Evolutionary conservation across 2,888 invertebrate species (phyloP), one percentile per base, ranked within the genome.

Genomic region (Thyatira batis): DNA sequence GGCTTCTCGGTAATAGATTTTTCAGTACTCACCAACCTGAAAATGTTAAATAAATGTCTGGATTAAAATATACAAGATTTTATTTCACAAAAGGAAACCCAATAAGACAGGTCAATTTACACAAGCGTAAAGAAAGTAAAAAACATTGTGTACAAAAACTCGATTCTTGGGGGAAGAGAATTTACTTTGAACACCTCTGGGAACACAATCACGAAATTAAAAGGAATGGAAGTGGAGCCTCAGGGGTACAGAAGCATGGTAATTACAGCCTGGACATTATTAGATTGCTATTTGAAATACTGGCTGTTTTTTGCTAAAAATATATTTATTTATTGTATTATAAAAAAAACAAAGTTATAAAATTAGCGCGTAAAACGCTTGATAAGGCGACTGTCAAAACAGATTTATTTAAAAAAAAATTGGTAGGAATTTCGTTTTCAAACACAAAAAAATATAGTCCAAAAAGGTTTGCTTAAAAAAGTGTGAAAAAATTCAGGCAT

Each of bases 161-260:
- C 57, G 30, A 49, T 20, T 45, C 56, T 52, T 57, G n/a, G 4
- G 30, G 51, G 58, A 66, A 64, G 28, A 17, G 27, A 64, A 65
- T 53, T 61, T 56, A 39, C 60, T 72, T 65, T 65, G 62, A 61
- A 60, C 55, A 55, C 57, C 54, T 54, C 52, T 51, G 54, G 52
- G 48, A 57, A 57, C 49, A 57, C 49, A 60, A 58, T 54, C 28
- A 55, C 52, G 27, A 61, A 69, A 63, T 67, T 63, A 62, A 60
- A 67, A 53, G 44, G 52, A 50, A 55, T n/a, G 23, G 33, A 9
- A 20, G 28, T 43, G 11, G n/a, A n/a, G 10, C 6, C 27, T 57
- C 45, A 57, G 50, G 63, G 61, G 52, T 50, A 43, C 50, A 50
- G 54, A 48, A 45, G 44, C 17, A 39, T 17, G 17, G 39, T 39